Base-by-base conservation (phyloP, 2,888 invertebrate species). In the Epirrhoe tristata region DNA sequence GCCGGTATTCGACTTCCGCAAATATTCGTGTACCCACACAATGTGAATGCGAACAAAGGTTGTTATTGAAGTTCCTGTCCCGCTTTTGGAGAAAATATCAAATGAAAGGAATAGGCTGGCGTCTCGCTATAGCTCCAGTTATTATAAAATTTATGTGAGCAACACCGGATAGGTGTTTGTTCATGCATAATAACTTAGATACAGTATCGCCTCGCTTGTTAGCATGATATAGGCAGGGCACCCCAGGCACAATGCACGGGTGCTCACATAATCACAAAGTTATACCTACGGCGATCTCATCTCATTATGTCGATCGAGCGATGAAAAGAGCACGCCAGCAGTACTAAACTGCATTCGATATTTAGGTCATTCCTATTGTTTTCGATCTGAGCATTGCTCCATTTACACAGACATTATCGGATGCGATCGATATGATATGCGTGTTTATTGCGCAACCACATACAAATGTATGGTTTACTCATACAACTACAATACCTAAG, bases 321-420 rank as follows among this genome's bases (percentile, higher is more conserved):
- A 87, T 85, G 87, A 87, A 87, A 89, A 84, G 85, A 81, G 79
- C 82, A 81, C 73, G 78, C 74, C 78, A 75, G 70, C 75, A 74
- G 68, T 67, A 82, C 76, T 75, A 79, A 75, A 79, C 80, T 81
- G 79, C 83, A 81, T 78, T 80, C 76, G 73, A 85, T 84, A 86
- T 82, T 81, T 86, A 76, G 87, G 80, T 71, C 87, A 84, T 81
- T 77, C 78, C 80, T 78, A 84, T 87, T 86, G 85, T 84, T 79
- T 80, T 75, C 71, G 72, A 64, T 65, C 66, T 74, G 61, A 73
- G 66, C 61, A 17, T 52, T 54, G 59, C 64, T 67, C 58, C 67
- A 73, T 72, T 70, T 67, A 70, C 63, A 73, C 56, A 63, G 64
- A 69, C 59, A 63, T 66, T 57, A 58, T 53, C 57, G 58, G 61